These are phyloP conservation scores for Brenthis daphne DNA, from an alignment of 2,888 invertebrate species.

Conservation along the genomic window DNA sequence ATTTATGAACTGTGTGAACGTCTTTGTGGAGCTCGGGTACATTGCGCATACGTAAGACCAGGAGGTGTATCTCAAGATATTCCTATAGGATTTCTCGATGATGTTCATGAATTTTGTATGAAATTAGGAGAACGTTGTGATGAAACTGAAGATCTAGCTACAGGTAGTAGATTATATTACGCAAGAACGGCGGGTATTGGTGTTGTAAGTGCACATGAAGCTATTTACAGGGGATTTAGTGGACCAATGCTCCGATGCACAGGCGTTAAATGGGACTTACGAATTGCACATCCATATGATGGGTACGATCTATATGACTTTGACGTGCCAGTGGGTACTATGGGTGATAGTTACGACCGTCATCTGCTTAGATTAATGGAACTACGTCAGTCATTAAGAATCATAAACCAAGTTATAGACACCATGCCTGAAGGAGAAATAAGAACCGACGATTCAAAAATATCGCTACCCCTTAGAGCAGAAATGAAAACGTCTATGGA, in stretches of 20 bases:
- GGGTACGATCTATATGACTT: constrained; percentile 92
- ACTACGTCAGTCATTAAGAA: constrained; percentile 89
- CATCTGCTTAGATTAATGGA: constrained; percentile 86
- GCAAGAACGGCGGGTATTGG: constrained; percentile 89
- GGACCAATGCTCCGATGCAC: constrained; percentile 89
- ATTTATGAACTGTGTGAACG: constrained; percentile 92
- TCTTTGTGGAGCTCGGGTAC: constrained; percentile 91
- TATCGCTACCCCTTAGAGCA: constrained; percentile 86
- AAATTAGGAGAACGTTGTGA: constrained; percentile 89
- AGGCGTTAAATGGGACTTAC: constrained; percentile 94
- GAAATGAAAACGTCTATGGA: constrained; percentile 96
- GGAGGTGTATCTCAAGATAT: constrained; percentile 88
- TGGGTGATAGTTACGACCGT: constrained; percentile 93
- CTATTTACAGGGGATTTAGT: constrained; percentile 87
- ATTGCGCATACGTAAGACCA: constrained; percentile 90
- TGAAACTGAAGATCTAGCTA: constrained; percentile 91
- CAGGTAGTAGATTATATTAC: constrained; percentile 86
- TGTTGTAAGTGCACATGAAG: constrained; percentile 87
- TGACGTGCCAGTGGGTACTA: constrained; percentile 90
- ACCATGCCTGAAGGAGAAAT: constrained; percentile 91
- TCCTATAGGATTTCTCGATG: constrained; percentile 87
- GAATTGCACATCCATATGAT: constrained; percentile 92
- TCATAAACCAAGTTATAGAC: constrained; percentile 91
- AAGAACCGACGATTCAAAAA: constrained; percentile 90
- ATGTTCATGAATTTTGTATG: constrained; percentile 86